A percentile compares a stretch with the other conserved stretches of the same genome.
Evolutionary conservation across 2,797 vertebrate genomes (phyloP).

Genomic region (Xenopus petersii): DNA sequence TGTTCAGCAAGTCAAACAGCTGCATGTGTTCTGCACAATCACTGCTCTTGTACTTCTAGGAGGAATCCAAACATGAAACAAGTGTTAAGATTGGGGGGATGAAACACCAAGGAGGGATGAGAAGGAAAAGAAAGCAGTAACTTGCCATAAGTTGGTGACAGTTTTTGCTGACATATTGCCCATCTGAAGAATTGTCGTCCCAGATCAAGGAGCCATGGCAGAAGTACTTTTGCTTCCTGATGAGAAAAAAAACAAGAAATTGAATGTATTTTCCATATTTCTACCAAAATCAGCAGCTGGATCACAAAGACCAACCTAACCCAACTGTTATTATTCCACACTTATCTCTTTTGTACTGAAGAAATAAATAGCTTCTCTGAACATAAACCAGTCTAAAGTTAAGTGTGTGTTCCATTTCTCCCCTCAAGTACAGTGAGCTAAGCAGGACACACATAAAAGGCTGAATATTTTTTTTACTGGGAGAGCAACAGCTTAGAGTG

Average conservation of each 20-base stretch:
- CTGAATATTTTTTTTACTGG: too few relatives aligned
- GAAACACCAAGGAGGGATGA: not conserved
- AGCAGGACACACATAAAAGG: too few relatives aligned
- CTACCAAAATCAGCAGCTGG: too few relatives aligned
- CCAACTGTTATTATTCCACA: too few relatives aligned
- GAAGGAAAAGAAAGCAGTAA: not conserved
- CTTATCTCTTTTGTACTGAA: too few relatives aligned
- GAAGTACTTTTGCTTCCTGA: constrained; percentile 78
- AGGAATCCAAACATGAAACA: not conserved
- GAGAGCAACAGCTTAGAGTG: too few relatives aligned
- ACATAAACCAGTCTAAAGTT: too few relatives aligned
- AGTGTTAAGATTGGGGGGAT: not conserved
- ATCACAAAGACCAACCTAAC: too few relatives aligned
- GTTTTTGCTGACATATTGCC: constrained; percentile 74
- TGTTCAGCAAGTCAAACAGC: constrained; percentile 70
- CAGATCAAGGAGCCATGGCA: constrained; percentile 72
- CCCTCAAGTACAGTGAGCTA: too few relatives aligned
- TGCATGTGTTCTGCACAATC: constrained; percentile 66
- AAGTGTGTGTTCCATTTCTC: too few relatives aligned
- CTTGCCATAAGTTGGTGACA: constrained; percentile 73
- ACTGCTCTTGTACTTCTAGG: constrained; percentile 69
- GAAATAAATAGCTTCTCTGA: too few relatives aligned
- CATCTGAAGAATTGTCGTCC: constrained; percentile 72
- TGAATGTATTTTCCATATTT: too few relatives aligned
- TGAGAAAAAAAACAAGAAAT: not conserved